Base-by-base conservation (phyloP, 2,888 invertebrate genomes). In the Myopa tessellatipennis region DNA sequence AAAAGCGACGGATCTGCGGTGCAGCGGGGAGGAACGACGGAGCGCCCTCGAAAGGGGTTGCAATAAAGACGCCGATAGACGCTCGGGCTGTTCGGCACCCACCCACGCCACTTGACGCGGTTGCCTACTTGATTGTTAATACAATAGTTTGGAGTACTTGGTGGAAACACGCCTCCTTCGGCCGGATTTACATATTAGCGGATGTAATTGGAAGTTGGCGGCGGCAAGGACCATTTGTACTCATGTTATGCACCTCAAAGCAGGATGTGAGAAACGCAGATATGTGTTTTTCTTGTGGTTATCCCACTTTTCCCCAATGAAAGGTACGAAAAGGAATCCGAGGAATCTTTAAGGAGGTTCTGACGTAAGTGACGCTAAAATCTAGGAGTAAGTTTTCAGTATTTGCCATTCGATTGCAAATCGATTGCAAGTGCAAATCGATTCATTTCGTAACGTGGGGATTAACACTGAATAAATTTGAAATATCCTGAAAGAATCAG, bases 111-210 rank as follows among this genome's bases (percentile, higher is more conserved):
- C 67, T 74, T 55, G 73, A 18, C 36, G 67, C 60, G 34, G 58
- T 69, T 60, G 58, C 75, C 18, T 34, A 60, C 69, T 75, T 60
- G 69, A 75, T 75, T 75, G 60, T 58, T 75, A 75, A 69, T 75
- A 69, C 75, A 75, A 75, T 75, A 74, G 45, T 69, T 75, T 45
- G 4, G 40, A 60, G 72, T 55, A 60, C 18, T 8, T 10, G 38
- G 8, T 6, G 7, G 26, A 72, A 55, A 65, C 18, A 16, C 63
- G 50, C 65, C 34, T 50, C 68, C 69, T 75, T 68, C 58, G 55
- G 3, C 45, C 65, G 75, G 68, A 79, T 79, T 79, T 77, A 76
- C 76, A 79, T 79, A 70, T 79, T 77, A 74, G 78, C 77, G 74
- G 77, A 74, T 79, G 50, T 74, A 79, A 79, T 76, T 79, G 77